A percentile compares a stretch with the other conserved stretches of the same genome.
phyloP scores from a whole-genome alignment of 2,888 invertebrate species.

The Tridacna crocea region DNA sequence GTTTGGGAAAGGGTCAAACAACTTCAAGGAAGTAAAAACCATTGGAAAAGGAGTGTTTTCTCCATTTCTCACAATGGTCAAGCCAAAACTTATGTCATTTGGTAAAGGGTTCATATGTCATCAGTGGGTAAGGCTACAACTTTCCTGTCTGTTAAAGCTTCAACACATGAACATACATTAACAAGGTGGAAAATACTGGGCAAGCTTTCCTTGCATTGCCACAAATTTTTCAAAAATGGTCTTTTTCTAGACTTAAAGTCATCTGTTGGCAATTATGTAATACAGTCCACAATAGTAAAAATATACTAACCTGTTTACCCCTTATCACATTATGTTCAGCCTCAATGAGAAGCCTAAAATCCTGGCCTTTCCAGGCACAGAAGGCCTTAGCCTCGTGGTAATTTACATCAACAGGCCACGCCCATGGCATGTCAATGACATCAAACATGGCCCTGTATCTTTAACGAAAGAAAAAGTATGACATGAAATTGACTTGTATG shows the following conservation, averaged over 20 bases:
- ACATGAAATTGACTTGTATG: not conserved
- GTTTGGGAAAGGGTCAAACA: too few species aligned
- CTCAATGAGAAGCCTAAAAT: constrained; percentile 80
- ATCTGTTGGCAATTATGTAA: not conserved
- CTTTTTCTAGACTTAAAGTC: too few species aligned
- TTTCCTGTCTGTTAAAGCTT: too few species aligned
- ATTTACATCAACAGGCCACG: constrained; percentile 83
- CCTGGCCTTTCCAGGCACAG: constrained; percentile 81
- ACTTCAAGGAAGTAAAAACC: too few species aligned
- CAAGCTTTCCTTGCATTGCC: not conserved
- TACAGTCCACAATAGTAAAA: not conserved
- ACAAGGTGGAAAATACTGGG: not conserved
- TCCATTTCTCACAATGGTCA: too few species aligned
- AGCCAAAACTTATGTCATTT: too few species aligned
- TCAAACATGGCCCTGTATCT: constrained; percentile 83
- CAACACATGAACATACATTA: too few species aligned
- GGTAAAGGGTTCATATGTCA: too few species aligned
- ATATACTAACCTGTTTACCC: constrained; percentile 70
- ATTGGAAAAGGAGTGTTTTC: too few species aligned
- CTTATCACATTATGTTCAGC: constrained; percentile 81
- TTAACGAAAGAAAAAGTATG: constrained; percentile 14
- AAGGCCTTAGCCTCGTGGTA: constrained; percentile 83
- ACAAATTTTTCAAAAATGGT: constrained; percentile 1
- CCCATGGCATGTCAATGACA: constrained; percentile 78
- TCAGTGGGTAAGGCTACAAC: too few species aligned